Evolutionary conservation across 2,113 vertebrate species (phyloP).

Genomic region (Serilophus lunatus): DNA sequence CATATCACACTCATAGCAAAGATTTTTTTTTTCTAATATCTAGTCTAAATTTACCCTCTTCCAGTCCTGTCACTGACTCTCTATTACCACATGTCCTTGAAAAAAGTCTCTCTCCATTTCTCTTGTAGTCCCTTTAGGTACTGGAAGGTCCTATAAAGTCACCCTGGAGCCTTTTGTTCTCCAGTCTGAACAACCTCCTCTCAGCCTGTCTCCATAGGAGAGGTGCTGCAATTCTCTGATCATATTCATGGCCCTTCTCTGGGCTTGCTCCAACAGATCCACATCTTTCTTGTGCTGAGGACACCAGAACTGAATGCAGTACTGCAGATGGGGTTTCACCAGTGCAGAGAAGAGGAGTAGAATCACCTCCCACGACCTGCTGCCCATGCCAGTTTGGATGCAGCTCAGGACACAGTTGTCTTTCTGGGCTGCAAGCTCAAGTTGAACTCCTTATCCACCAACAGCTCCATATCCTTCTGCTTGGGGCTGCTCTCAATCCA

Average conservation of each 20-base stretch:
- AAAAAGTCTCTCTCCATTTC: background rate
- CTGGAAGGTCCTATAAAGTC: background rate
- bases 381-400: background rate
- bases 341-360: background rate
- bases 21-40: background rate
- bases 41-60: background rate
- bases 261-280: background rate
- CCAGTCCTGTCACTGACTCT: background rate
- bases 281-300: background rate
- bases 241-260: background rate
- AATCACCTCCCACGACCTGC: background rate
- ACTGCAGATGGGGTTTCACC: background rate
- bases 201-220: background rate
- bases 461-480: background rate
- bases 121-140: background rate
- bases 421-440: background rate
- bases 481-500: background rate
- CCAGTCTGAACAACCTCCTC: background rate
- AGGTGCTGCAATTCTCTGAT: background rate
- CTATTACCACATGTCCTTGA: too few relatives aligned
- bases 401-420: background rate
- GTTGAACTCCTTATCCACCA: background rate
- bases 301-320: background rate
- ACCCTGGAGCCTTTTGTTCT: background rate
- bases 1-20: background rate